Evolutionary conservation across 35 echinoderm and acorn worm genomes (phyloP), one percentile per base, ranked within the genome.

Genomic region (Ophioderma brevispina): DNA sequence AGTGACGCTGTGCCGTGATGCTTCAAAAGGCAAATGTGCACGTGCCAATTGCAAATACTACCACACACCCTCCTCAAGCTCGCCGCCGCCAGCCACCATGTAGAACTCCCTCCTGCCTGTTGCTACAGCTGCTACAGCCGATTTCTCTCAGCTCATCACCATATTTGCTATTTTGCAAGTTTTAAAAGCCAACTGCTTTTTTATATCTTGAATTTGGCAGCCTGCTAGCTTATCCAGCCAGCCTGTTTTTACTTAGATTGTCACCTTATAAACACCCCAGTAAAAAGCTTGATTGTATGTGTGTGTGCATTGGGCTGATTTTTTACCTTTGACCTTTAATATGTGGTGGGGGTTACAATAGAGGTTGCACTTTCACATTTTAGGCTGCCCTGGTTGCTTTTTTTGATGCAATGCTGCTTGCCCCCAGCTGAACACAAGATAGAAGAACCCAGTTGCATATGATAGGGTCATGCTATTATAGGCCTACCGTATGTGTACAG

Each of bases 11-110:
- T 99, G 97, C 89, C 97, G 97, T 89, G 97, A 99, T 82, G 97
- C 97, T 84, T 90, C 87, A 63, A 94, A 94, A 92, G 97, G 97
- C 82, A 99, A 99, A 95, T 99, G 97, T 90, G 89, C 90, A 84
- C 97, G 97, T 55, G 90, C 97, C 89, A 95, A 82, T 89, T 99
- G 97, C 91, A 99, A 99, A 94, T 99, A 99, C 93, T 99, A 99
- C 90, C 97, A 99, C 91, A 85, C 87, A 42, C 91, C 97, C 78
- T 35, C 86, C 59, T 78, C 40, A 35, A 78, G 36, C 86, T 32
- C 70, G 23, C 30, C 90, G 14, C 38, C 82, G 23, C 15, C 64
- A 21, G 34, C 82, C 32, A 91, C 59, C 59, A 70, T 70, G 59
- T 70, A 70, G 59, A 70, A 3, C 28, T 46, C 41, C 28, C n/a